Evolutionary conservation across 2,797 vertebrate species (phyloP).

Genomic region (Oryzias sinensis): DNA sequence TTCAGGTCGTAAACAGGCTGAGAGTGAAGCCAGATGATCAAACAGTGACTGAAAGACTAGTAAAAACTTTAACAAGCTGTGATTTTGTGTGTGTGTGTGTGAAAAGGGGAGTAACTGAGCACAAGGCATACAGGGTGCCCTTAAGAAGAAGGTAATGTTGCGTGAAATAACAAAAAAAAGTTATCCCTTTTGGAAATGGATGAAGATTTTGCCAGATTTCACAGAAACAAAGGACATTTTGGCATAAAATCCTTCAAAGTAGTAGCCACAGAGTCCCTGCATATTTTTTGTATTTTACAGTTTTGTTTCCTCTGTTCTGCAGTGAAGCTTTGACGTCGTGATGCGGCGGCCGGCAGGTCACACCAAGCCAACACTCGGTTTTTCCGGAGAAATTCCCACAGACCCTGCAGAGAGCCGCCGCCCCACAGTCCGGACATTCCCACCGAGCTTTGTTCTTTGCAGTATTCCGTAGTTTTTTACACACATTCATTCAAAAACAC

Average conservation of each 20-base stretch:
- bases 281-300: neutral
- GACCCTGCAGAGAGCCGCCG: constrained; percentile 38
- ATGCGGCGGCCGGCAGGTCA: constrained; percentile 14
- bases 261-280: neutral
- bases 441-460: constrained; percentile 35
- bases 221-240: no score
- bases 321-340: constrained; percentile 31
- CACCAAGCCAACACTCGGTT: constrained; percentile 12
- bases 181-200: no score
- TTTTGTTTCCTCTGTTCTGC: constrained; percentile 14
- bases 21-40: neutral
- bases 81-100: neutral
- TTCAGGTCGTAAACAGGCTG: neutral
- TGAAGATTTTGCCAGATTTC: no score
- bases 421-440: constrained; percentile 23
- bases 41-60: neutral
- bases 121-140: neutral
- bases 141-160: no score
- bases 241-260: no score
- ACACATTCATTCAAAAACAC: constrained; percentile 5
- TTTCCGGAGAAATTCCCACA: constrained; percentile 7
- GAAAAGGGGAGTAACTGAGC: neutral
- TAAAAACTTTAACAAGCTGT: constrained; percentile 1
- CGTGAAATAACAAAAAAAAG: no score
- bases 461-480: constrained; percentile 42